Evolutionary conservation across 2,888 invertebrate species (phyloP), one percentile per base, ranked within the genome.

Genomic region (Macrosoma leucophasiata): DNA sequence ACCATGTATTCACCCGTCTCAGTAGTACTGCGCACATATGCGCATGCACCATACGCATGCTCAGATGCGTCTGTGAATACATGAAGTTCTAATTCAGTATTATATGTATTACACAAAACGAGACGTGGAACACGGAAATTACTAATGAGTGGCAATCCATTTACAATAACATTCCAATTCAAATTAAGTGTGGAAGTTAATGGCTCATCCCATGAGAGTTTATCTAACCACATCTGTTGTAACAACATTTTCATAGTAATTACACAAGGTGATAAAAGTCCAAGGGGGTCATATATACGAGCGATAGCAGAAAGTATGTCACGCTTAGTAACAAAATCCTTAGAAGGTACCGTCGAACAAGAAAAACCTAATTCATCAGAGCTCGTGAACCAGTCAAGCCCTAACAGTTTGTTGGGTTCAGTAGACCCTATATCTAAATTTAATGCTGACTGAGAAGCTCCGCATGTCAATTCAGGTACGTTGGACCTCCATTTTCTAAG

Each of bases 1-100:
- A 50, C 43, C 10, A 19, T n/a, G 1, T 27, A 23, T 1, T 43
- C 14, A 28, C 36, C 44, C 1, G 31, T 2, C 4, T 39, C 11
- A 29, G 43, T 27, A 2, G 29, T 10, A 29, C 39, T 50, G 2
- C 47, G 38, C 0, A 52, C 36, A 31, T 55, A 57, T 1, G 46
- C 6, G 39, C 55, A 55, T 0, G 55, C 50, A 4, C 53, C 56
- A 26, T 55, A 58, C 0, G 55, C 57, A 2, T 27, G 24, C 23
- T 54, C 42, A 4, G 57, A 58, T 0, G 57, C 54, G 21, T 57
- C 56, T 3, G 46, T 33, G 25, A 53, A 56, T 1, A 52, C 35
- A 33, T 57, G 56, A 7, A 55, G 15, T 8, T 60, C 52, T 13
- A 49, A 2, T 0, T 4, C 1, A 0, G 5, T 5, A 2, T 11